Base-by-base conservation (phyloP, 2,888 invertebrate genomes). In the Tridacna gigas region DNA sequence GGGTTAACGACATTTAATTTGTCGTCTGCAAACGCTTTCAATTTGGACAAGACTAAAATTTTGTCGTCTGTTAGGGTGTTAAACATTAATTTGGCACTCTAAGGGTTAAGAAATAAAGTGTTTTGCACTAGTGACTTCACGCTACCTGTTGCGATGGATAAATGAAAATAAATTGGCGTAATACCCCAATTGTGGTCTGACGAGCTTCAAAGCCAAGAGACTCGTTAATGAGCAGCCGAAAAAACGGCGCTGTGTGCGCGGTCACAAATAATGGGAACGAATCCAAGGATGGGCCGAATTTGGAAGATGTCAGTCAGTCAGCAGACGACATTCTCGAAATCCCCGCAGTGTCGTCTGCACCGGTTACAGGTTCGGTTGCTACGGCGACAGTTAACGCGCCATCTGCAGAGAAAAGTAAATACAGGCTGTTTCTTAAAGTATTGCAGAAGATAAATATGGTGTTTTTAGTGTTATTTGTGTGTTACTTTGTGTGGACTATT, bases 401-500 rank as follows among this genome's bases (percentile, higher is more conserved):
- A 28, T 47, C 47, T 20, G 12, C 77, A 22, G 37, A n/a, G 61
- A 82, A 82, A 76, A 78, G 73, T 45, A 80, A 73, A 75, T 85
- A 80, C 66, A 74, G 71, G 22, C 22, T 82, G 56, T 80, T 82
- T 37, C 74, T 82, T 26, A 85, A 75, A 74, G 82, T 89, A 20
- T 76, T 90, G 25, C 89, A 90, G 76, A 89, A 88, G 79, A 76
- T 90, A 79, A 89, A 88, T 82, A 90, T 90, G 90, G 80, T 88
- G 77, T 89, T 90, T 76, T 80, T 90, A 48, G 79, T 90, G 25
- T 78, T 88, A 74, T 88, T 90, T 79, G 81, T 88, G 69, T 88
- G 88, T 65, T 90, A 90, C 69, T 83, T 89, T 75, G 89, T 88
- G 15, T 89, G 89, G 90, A 90, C 89, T 13, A 89, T 90, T 73